Conservation (phyloP, 2,113 vertebrate genomes). For the Muntiacus muntjak region DNA sequence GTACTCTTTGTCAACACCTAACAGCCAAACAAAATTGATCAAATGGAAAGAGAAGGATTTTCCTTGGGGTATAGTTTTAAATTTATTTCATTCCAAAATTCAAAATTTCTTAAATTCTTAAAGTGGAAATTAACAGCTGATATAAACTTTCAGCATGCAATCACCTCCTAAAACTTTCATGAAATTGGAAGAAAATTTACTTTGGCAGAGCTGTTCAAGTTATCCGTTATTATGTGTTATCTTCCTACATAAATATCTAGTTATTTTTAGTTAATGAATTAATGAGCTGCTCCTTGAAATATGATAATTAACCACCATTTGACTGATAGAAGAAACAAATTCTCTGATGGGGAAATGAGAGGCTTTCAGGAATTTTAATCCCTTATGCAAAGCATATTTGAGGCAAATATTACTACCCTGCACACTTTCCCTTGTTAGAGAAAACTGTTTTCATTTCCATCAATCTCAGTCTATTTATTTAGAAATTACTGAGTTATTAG, state of each 20-base stretch:
- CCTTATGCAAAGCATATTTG: constrained; percentile 59
- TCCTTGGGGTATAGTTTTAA: not conserved
- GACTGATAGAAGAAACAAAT: constrained; percentile 67
- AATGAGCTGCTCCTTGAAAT: constrained; percentile 69
- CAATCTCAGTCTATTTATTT: constrained; percentile 83
- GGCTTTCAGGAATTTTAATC: constrained; percentile 72
- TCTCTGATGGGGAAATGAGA: constrained; percentile 58
- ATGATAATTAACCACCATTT: constrained; percentile 67
- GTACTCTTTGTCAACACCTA: constrained; percentile 5
- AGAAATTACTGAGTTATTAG: constrained; percentile 81
- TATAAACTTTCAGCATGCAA: constrained; percentile 31
- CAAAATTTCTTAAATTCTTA: constrained; percentile 18
- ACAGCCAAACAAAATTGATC: constrained; percentile 25
- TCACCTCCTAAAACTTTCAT: constrained; percentile 46
- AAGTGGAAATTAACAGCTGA: constrained; percentile 1
- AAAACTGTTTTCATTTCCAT: constrained; percentile 77
- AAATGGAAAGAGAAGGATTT: not conserved
- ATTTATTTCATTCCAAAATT: constrained; percentile 38
- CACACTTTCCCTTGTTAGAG: constrained; percentile 58
- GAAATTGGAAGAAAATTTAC: constrained; percentile 18
- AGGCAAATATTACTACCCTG: constrained; percentile 62
- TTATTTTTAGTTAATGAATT: constrained; percentile 72
- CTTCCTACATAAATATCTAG: constrained; percentile 61
- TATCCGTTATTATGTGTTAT: constrained; percentile 54
- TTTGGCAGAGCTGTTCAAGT: not conserved